These are phyloP conservation scores for Sebastiscus tertius DNA, from an alignment of 2,797 vertebrate genomes.

Conservation along the genomic window DNA sequence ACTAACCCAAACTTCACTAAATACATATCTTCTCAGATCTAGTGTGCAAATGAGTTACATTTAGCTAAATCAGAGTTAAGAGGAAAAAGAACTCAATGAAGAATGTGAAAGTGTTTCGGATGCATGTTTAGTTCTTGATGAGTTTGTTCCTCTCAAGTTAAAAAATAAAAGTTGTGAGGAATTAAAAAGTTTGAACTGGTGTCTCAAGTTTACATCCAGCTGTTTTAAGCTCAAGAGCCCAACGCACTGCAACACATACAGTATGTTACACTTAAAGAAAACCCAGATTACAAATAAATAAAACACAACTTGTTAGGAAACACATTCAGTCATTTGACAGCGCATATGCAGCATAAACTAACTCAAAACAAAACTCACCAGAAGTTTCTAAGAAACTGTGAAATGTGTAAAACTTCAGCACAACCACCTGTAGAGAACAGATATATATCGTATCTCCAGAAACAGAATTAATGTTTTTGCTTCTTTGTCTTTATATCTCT, in stretches of 20 bases:
- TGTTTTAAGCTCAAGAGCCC: not conserved
- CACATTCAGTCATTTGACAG: not conserved
- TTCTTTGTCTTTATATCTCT: not conserved
- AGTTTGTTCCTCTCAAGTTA: not conserved
- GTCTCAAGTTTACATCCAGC: not conserved
- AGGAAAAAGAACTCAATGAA: not conserved
- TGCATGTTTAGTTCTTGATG: too few species aligned
- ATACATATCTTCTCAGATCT: not conserved
- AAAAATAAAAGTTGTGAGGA: not conserved
- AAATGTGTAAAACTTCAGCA: not conserved
- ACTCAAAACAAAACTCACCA: not conserved
- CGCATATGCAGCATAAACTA: not conserved
- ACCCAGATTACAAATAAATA: too few species aligned
- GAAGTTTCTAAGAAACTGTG: not conserved
- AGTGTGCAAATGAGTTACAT: not conserved
- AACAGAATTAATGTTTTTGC: not conserved
- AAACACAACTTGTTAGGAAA: not conserved
- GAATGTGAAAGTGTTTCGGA: too few species aligned
- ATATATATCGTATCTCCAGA: not conserved
- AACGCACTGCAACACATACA: too few species aligned
- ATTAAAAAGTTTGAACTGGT: not conserved
- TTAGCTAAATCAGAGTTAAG: not conserved
- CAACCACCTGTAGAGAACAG: constrained; percentile 1
- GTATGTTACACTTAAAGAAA: too few species aligned
- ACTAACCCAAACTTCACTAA: not conserved